Percentiles rank a stretch among this genome's conserved stretches.
phyloP scores from a whole-genome alignment of 2,113 vertebrate species.

The Paracanthobrama guichenoti region DNA sequence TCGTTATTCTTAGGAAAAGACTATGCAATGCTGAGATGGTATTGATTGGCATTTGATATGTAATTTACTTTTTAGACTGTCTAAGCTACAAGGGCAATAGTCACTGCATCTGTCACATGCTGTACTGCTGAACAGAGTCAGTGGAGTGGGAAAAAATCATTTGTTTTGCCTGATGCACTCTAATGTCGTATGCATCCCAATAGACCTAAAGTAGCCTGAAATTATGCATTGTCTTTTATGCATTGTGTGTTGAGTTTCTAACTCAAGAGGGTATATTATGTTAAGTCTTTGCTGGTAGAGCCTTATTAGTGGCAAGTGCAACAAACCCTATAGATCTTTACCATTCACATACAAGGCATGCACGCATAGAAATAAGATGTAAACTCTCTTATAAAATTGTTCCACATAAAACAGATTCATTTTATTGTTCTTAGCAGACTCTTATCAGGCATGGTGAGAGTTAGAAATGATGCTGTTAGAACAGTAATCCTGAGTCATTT shows the following conservation, averaged over 20 bases:
- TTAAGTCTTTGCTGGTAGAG: background rate
- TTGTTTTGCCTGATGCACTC: conserved; percentile 29
- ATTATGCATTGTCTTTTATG: conserved; percentile 21
- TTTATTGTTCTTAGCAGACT: background rate
- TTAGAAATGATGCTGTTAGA: background rate
- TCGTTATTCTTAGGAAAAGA: background rate
- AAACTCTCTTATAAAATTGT: background rate
- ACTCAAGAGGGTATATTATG: background rate
- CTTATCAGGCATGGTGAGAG: conserved; percentile 49
- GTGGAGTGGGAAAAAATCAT: conserved; percentile 10
- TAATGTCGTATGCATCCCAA: conserved; percentile 27
- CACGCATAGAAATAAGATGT: background rate
- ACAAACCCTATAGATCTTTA: conserved; percentile 1
- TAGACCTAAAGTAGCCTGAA: conserved; percentile 25
- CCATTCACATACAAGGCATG: background rate
- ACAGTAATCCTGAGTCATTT: background rate
- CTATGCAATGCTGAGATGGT: background rate
- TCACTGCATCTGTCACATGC: background rate
- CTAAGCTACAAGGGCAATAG: background rate
- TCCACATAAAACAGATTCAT: background rate
- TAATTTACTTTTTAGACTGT: background rate
- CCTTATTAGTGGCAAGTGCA: conserved; percentile 2
- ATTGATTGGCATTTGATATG: background rate
- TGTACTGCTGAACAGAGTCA: conserved; percentile 8
- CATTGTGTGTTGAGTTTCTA: background rate